A percentile compares a stretch with the other conserved stretches of the same genome.
Conservation (phyloP, 2,113 vertebrate genomes). For the Colius striatus region DNA sequence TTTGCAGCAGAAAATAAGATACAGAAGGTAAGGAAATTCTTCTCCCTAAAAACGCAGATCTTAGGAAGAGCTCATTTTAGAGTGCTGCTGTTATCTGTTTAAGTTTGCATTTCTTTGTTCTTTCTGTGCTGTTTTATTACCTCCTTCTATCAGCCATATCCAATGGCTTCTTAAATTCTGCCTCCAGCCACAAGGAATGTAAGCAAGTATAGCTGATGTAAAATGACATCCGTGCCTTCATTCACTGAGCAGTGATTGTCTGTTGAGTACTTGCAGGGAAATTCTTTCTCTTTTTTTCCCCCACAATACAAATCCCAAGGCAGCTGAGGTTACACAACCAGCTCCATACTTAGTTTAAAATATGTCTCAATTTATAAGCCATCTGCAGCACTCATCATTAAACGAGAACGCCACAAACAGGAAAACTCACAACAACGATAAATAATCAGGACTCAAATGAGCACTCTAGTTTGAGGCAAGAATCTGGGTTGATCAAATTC, state of each 20-base stretch:
- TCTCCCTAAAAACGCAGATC: background rate
- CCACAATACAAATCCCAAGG: conserved; percentile 40
- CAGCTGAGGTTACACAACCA: conserved; percentile 64
- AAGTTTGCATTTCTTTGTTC: conserved; percentile 45
- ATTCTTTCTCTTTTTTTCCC: background rate
- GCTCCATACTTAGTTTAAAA: conserved; percentile 58
- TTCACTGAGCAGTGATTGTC: conserved; percentile 58
- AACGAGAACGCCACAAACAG: conserved; percentile 51
- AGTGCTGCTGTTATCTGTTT: conserved; percentile 7
- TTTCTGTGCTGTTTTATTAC: conserved; percentile 44
- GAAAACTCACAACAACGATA: conserved; percentile 44
- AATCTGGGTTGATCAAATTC: conserved; percentile 35
- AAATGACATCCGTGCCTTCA: conserved; percentile 64
- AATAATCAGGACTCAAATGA: conserved; percentile 50
- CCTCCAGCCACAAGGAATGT: conserved; percentile 59
- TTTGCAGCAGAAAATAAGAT: background rate
- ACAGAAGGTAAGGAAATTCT: background rate
- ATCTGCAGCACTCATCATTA: conserved; percentile 59
- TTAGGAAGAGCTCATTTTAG: conserved; percentile 12
- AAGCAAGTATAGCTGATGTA: conserved; percentile 65
- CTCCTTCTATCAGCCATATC: conserved; percentile 27
- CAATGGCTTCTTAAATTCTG: conserved; percentile 52
- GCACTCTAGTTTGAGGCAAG: conserved; percentile 38
- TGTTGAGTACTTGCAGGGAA: conserved; percentile 50
- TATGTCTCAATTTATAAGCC: conserved; percentile 62